Evolutionary conservation across 1,140 invertebrate species (phyloP), one percentile per base, ranked within the genome.

Genomic region (Heliconius congener): DNA sequence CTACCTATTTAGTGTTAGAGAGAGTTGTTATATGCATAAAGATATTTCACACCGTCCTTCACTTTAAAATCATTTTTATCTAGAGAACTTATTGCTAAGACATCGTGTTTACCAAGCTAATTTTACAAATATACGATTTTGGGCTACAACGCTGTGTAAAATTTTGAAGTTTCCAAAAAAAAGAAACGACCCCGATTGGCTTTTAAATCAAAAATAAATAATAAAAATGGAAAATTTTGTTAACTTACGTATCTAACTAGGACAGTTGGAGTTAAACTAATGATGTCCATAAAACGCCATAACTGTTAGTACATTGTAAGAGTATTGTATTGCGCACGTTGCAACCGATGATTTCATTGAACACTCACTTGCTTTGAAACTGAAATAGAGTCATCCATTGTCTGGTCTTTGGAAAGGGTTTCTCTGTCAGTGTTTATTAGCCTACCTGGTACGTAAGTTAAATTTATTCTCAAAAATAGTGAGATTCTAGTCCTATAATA

Each of bases 291-390:
- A 66, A 66, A 66, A 27, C 23, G 23, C 19, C 11, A 60, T 2
- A n/a, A 13, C 11, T 30, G 11, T 16, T 23, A 2, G 60, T 30
- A 66, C 11, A 66, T 9, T 57, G 55, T 57, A 57, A 57, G 19
- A 57, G 8, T 57, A 57, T 57, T 57, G 19, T 66, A 66, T 16
- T 27, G 27, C 3, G 1, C 16, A 16, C 60, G 27, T 66, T 66
- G 60, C 23, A 66, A 66, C 60, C 60, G 60, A 27, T 66, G 60
- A 66, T 66, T 30, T 66, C 60, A 66, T 30, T 30, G 60, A 66
- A 66, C 60, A 66, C 23, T 30, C 60, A 66, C 23, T 30, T 16
- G 23, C 27, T 66, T 66, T 66, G 60, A 66, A 27, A 66, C 60
- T 27, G 27, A 66, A 66, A 66, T 66, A 66, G 9, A 66, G 19